Conservation (phyloP, 2,113 vertebrate genomes). For the Daubentonia madagascariensis region DNA sequence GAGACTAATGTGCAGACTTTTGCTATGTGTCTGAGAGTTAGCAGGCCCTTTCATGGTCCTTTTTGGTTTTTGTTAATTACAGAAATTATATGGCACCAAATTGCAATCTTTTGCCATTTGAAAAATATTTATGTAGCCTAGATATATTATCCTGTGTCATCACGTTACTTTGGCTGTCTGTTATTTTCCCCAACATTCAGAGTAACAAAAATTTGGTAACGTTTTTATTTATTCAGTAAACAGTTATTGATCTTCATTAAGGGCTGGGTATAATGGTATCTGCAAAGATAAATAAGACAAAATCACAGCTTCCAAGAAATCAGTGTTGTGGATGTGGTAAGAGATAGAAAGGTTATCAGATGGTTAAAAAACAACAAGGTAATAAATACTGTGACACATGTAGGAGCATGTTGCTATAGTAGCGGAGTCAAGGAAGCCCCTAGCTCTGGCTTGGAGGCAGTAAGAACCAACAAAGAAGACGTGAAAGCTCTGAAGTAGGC, state of each 20-base stretch:
- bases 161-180: not conserved
- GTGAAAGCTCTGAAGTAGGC: not conserved
- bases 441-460: not conserved
- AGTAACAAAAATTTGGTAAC: not conserved
- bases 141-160: not conserved
- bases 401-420: not conserved
- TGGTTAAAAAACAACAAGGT: not conserved
- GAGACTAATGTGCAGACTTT: not conserved
- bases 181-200: not conserved
- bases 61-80: not conserved
- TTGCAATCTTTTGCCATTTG: not conserved
- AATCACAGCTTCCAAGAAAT: slow-evolving; percentile 3
- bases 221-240: not conserved
- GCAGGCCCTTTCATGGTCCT: not conserved
- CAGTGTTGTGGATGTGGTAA: not conserved
- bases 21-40: not conserved
- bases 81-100: not conserved
- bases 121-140: not conserved
- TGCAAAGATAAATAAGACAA: not conserved
- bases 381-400: not conserved
- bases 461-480: not conserved
- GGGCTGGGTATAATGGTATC: not conserved
- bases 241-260: not conserved
- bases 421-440: not conserved
- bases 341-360: not conserved